These are phyloP conservation scores for Tuberolachnus salignus DNA, from an alignment of 2,888 invertebrate genomes.

Conservation along the genomic window DNA sequence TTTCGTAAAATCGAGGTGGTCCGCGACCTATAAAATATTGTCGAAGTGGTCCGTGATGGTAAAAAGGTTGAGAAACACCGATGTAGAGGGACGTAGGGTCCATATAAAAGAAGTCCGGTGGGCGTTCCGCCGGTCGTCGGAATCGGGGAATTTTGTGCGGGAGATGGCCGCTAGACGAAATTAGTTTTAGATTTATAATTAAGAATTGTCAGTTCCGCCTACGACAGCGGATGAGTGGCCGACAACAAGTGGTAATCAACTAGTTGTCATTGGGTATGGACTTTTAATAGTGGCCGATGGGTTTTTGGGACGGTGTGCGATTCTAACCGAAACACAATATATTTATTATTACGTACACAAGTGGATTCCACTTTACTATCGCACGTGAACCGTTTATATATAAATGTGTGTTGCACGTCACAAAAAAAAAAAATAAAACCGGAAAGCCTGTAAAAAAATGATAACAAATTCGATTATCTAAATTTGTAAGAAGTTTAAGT, in stretches of 20 bases:
- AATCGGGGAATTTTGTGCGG: no score
- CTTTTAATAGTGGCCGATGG: background rate
- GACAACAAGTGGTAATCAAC: background rate
- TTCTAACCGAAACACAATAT: background rate
- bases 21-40: no score
- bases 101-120: no score
- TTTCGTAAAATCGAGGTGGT: no score
- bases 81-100: no score
- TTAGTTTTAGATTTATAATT: no score
- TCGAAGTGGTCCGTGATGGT: no score
- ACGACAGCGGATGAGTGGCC: background rate
- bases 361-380: background rate
- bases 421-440: background rate
- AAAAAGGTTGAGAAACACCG: no score
- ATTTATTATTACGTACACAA: background rate
- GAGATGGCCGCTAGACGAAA: no score
- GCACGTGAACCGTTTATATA: background rate
- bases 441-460: background rate
- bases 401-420: background rate
- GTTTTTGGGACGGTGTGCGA: background rate
- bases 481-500: background rate
- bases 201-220: no score
- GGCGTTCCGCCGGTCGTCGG: no score
- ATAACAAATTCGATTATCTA: slow-evolving; percentile 24
- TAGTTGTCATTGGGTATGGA: background rate